These are phyloP conservation scores for Nestor notabilis DNA, from an alignment of 2,113 vertebrate genomes.

Conservation along the genomic window DNA sequence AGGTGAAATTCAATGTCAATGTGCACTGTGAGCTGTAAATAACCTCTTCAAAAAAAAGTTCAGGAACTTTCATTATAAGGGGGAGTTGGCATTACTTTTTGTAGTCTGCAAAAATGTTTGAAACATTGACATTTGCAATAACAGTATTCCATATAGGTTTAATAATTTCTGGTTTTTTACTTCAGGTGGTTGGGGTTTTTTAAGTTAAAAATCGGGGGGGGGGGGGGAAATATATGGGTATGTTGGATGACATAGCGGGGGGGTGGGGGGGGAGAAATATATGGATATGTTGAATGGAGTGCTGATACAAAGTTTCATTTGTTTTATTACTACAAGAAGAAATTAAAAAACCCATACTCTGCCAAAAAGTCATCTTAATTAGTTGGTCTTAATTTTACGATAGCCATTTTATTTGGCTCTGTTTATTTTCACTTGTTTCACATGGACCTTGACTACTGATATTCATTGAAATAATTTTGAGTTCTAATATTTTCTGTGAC, in stretches of 20 bases:
- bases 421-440: neutral
- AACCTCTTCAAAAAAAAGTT: neutral
- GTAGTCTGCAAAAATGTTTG: neutral
- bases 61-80: neutral
- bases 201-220: neutral
- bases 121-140: neutral
- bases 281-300: neutral
- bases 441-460: neutral
- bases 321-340: neutral
- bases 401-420: neutral
- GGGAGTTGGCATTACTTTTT: neutral
- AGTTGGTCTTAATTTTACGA: neutral
- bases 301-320: neutral
- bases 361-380: neutral
- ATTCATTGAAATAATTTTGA: neutral
- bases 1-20: neutral
- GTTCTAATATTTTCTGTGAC: neutral
- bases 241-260: neutral
- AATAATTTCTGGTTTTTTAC: neutral
- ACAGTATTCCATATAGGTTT: neutral
- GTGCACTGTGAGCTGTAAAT: neutral
- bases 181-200: accelerated
- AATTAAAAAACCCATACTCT: accelerated
- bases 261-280: accelerated
- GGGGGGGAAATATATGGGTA: accelerated